Conservation (phyloP, 2,888 invertebrate genomes). For the Spialia ferax region DNA sequence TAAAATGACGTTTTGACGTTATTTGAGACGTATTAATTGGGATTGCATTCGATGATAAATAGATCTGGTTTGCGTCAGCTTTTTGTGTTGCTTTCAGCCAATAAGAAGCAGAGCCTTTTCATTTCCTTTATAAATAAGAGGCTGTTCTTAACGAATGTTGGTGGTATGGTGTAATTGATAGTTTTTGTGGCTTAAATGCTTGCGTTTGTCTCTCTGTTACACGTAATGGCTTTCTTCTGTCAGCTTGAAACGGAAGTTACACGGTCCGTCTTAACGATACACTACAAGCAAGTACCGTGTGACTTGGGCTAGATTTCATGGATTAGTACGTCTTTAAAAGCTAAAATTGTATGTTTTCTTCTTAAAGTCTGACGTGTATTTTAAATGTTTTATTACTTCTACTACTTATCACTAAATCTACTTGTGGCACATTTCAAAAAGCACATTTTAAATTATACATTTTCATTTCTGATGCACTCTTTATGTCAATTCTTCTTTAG, state of each 20-base stretch:
- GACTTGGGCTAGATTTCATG: constrained; percentile 4
- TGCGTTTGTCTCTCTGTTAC: constrained; percentile 25
- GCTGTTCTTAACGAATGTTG: constrained; percentile 33
- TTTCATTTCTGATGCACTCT: no score
- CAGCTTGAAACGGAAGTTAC: constrained; percentile 39
- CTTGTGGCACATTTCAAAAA: no score
- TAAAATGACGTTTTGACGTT: constrained; percentile 59
- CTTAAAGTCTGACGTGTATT: no score
- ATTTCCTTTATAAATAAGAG: constrained; percentile 37
- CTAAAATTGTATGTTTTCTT: no score
- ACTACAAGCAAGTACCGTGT: not conserved
- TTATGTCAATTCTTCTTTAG: no score
- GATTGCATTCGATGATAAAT: constrained; percentile 45
- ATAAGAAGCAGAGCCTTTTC: constrained; percentile 22
- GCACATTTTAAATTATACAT: no score
- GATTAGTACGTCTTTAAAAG: not conserved
- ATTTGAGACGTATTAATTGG: constrained; percentile 52
- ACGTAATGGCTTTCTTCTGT: constrained; percentile 39
- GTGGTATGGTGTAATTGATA: constrained; percentile 36
- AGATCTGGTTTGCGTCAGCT: constrained; percentile 40
- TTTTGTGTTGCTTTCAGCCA: constrained; percentile 27
- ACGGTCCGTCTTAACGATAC: constrained; percentile 32
- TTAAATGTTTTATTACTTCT: no score
- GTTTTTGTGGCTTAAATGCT: constrained; percentile 36
- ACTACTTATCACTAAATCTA: no score